Conservation (phyloP, 2,888 invertebrate genomes). For the Koerneria pararmatus region DNA sequence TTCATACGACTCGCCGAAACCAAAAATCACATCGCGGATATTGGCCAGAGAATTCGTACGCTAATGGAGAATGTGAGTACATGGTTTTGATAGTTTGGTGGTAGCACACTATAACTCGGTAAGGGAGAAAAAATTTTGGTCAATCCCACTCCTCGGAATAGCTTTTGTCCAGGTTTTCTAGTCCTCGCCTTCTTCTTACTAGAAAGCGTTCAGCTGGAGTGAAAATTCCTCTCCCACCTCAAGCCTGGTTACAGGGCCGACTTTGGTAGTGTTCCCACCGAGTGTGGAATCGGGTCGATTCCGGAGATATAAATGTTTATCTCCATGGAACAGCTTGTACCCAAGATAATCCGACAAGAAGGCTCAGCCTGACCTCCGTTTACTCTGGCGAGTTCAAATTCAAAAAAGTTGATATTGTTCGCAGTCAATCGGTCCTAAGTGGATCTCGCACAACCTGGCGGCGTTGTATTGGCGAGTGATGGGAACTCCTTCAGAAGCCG, state of each 20-base stretch:
- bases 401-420: too few relatives aligned
- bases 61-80: constrained; percentile 69
- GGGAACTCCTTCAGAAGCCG: constrained; percentile 70
- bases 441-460: constrained; percentile 73
- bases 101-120: not conserved
- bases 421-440: constrained; percentile 73
- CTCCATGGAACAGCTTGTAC: too few relatives aligned
- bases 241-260: too few relatives aligned
- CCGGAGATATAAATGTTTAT: too few relatives aligned
- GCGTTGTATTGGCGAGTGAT: constrained; percentile 77
- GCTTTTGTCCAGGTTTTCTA: not conserved
- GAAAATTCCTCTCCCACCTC: too few relatives aligned
- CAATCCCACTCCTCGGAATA: not conserved
- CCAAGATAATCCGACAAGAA: too few relatives aligned
- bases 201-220: too few relatives aligned
- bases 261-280: too few relatives aligned
- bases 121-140: constrained; percentile 24
- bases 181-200: not conserved
- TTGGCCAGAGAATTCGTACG: constrained; percentile 74
- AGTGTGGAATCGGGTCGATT: too few relatives aligned
- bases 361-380: too few relatives aligned
- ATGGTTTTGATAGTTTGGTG: not conserved
- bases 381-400: too few relatives aligned
- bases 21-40: constrained; percentile 66
- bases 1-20: constrained; percentile 37